phyloP scores from a whole-genome alignment of 2,113 vertebrate genomes.

The Oenanthe oenanthe region DNA sequence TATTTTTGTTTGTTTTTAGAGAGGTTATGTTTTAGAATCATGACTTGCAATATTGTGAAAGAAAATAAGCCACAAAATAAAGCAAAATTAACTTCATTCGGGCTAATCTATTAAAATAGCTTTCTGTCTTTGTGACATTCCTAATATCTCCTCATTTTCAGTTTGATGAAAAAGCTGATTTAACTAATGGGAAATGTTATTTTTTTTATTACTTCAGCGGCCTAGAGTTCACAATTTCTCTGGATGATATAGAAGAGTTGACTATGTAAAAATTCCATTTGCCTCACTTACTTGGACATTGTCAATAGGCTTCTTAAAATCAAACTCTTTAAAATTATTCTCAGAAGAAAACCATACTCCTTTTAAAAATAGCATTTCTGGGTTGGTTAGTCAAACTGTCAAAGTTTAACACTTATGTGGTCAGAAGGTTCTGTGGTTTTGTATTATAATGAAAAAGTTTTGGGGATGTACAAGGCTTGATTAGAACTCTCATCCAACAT shows the following conservation, averaged over 20 bases:
- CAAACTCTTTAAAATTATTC: not conserved
- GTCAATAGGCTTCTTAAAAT: not conserved
- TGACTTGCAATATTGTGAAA: not conserved
- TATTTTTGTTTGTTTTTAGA: not conserved
- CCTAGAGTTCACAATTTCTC: not conserved
- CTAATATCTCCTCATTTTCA: not conserved
- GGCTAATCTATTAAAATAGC: not conserved
- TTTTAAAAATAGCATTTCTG: not conserved
- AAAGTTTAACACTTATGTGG: not conserved
- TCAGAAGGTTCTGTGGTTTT: not conserved
- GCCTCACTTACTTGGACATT: not conserved
- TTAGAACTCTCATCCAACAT: not conserved
- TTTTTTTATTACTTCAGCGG: not conserved
- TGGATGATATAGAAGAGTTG: not conserved
- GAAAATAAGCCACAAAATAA: not conserved
- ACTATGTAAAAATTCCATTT: not conserved
- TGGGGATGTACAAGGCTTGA: not conserved
- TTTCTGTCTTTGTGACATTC: not conserved
- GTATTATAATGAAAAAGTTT: not conserved
- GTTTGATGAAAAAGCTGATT: not conserved
- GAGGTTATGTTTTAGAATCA: not conserved
- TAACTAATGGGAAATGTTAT: not conserved
- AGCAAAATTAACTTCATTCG: not conserved
- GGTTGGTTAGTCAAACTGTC: not conserved
- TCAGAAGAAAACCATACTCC: not conserved